A percentile compares a stretch with the other conserved stretches of the same genome.
Evolutionary conservation across 2,113 vertebrate species (phyloP).

Genomic region (Heterocephalus glaber): DNA sequence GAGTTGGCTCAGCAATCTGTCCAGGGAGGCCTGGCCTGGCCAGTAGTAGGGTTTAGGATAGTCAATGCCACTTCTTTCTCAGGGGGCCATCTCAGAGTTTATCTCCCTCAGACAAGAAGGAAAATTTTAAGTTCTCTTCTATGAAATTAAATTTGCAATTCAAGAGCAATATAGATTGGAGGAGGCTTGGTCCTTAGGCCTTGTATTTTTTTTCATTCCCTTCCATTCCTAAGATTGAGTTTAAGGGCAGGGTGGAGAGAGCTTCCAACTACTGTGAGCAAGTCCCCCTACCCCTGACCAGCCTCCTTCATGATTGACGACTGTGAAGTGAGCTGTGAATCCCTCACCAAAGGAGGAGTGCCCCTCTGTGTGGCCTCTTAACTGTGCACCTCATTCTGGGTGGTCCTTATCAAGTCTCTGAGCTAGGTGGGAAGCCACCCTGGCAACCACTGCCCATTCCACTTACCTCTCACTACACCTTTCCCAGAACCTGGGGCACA

Average conservation of each 20-base stretch:
- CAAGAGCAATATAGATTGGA: conserved; percentile 81
- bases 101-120: conserved; percentile 54
- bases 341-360: conserved; percentile 66
- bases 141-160: conserved; percentile 74
- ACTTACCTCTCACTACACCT: conserved; percentile 53
- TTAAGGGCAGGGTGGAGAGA: conserved; percentile 60
- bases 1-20: conserved; percentile 4
- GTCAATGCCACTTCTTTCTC: conserved; percentile 30
- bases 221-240: conserved; percentile 50
- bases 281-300: conserved; percentile 64
- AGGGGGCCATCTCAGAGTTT: conserved; percentile 59
- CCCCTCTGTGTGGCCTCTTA: conserved; percentile 59
- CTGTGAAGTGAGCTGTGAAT: conserved; percentile 70
- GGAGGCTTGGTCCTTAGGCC: conserved; percentile 75
- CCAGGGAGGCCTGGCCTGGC: conserved; percentile 18
- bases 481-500: conserved; percentile 55
- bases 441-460: conserved; percentile 74
- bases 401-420: conserved; percentile 57
- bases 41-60: conserved; percentile 19
- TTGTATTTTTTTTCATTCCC: conserved; percentile 65
- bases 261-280: conserved; percentile 77
- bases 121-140: conserved; percentile 27
- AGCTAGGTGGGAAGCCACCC: conserved; percentile 22
- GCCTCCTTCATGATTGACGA: conserved; percentile 78
- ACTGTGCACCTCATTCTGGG: conserved; percentile 64